phyloP scores from a whole-genome alignment of 2,888 invertebrate species.

The Cephus pygmeus region DNA sequence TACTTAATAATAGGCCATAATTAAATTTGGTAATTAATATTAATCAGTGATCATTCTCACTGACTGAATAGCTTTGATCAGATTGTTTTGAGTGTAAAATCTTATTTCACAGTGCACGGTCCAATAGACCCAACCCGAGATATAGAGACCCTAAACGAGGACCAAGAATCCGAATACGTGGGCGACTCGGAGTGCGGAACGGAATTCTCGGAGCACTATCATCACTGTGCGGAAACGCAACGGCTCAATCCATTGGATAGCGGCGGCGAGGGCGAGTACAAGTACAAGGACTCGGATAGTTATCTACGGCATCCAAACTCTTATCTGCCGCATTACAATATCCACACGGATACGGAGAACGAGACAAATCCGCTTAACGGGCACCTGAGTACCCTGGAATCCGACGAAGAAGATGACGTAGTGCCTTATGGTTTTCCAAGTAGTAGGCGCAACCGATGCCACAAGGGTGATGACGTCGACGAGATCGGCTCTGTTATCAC shows the following conservation, averaged over 20 bases:
- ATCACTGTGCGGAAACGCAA: conserved; percentile 68
- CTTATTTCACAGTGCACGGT: conserved; percentile 63
- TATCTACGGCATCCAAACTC: conserved; percentile 87
- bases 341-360: conserved; percentile 75
- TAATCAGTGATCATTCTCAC: neutral
- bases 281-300: conserved; percentile 71
- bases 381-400: conserved; percentile 59
- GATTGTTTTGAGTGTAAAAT: neutral
- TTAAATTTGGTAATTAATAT: neutral
- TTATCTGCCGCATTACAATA: conserved; percentile 81
- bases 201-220: conserved; percentile 69
- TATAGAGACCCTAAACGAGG: conserved; percentile 77
- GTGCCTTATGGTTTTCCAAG: conserved; percentile 69
- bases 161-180: conserved; percentile 75
- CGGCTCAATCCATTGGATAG: conserved; percentile 74
- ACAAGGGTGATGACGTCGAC: conserved; percentile 67
- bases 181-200: conserved; percentile 78
- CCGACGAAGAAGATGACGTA: conserved; percentile 65
- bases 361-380: conserved; percentile 65
- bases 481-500: conserved; percentile 78
- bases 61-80: neutral
- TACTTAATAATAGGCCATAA: neutral
- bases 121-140: conserved; percentile 73
- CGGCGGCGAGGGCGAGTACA: conserved; percentile 71
- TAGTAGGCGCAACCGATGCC: conserved; percentile 64